Evolutionary conservation across 92 coral and sea anemone genomes (phyloP), one percentile per base, ranked within the genome.

Genomic region (Anthopleura xanthogrammica): DNA sequence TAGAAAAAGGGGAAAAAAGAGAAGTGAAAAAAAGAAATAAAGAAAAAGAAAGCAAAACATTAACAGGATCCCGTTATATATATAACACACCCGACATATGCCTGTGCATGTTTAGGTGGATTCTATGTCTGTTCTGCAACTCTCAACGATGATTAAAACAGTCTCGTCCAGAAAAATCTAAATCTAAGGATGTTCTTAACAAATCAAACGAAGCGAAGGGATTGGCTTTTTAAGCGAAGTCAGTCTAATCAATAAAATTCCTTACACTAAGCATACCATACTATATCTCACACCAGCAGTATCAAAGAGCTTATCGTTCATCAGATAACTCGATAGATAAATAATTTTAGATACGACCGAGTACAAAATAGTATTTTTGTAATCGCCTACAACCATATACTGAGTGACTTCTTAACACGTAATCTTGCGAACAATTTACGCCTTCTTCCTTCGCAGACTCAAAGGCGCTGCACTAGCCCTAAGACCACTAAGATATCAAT

Each of bases 341-440:
- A 9, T 64, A 22, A 64, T 64, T 64, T 64, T 64, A 64, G 72
- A 64, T 46, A 46, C 50, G 50, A 9, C 50, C 50, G 50, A 20
- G 36, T 6, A 64, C 36, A 17, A n/a, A 10, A 20, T 68, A 9
- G 42, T 9, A 3, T 68, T 12, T 68, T 9, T 68, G 17, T 29
- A 36, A 54, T 54, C 58, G 58, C 17, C 41, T 68, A 23, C 42
- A 68, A 68, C 11, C 12, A 12, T 68, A 12, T 68, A 68, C 16
- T 13, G 40, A 68, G 40, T 9, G 41, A 23, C 74, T 23, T 68
- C 41, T 68, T 23, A 68, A 68, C 74, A 36, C 6, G 41, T 68
- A 68, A 68, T 68, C 74, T 68, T 68, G 74, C 41, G 74, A 68
- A 29, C 74, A 68, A 23, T 68, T 9, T 68, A 24, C 20, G 42